Evolutionary conservation across 2,797 vertebrate species (phyloP), one percentile per base, ranked within the genome.

Genomic region (Mormyrops attenuatus): DNA sequence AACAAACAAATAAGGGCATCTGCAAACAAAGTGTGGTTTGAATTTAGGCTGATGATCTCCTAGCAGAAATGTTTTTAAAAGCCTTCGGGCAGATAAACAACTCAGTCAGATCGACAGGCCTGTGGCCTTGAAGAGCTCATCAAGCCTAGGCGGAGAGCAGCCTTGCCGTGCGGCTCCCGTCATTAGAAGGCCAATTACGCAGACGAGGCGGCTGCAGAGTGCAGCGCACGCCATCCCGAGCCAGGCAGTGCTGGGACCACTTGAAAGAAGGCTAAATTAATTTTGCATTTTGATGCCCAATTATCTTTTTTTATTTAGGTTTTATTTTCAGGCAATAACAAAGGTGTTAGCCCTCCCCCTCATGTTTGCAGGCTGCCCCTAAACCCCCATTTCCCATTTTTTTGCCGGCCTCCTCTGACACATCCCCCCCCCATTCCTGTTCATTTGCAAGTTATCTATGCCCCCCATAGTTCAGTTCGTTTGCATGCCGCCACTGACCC

Each of bases 151-250:
- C 53, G 55, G 17, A 85, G 60, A 88, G 73, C 57, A 5, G 53
- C 34, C 82, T 85, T 34, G 15, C 20, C 57, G 3, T 17, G 34
- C 20, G 22, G 88, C 53, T 20, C 30, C 13, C 8, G 44, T 89
- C 87, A 88, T 89, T 85, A 90, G 85, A 50, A 26, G 88, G 15
- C 82, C 89, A 89, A 90, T 90, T 89, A 91, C 88, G 82, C 26
- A 90, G 34, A 60, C n/a, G 87, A 80, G 89, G 89, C 63, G 11
- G 52, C 15, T 3, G n/a, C 38, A 89, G 88, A 90, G 47, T 49
- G 87, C 52, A 88, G 13, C 2, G 11, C 0, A 38, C 90, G 34
- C 52, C 85, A 82, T 90, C 50, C 26, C 26, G 20, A 50, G 7
- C 44, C 49, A 73, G 7, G 11, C 5, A 26, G 88, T 6, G 80